Base-by-base conservation (phyloP, 2,888 invertebrate genomes). In the Balanococcus diminutus region DNA sequence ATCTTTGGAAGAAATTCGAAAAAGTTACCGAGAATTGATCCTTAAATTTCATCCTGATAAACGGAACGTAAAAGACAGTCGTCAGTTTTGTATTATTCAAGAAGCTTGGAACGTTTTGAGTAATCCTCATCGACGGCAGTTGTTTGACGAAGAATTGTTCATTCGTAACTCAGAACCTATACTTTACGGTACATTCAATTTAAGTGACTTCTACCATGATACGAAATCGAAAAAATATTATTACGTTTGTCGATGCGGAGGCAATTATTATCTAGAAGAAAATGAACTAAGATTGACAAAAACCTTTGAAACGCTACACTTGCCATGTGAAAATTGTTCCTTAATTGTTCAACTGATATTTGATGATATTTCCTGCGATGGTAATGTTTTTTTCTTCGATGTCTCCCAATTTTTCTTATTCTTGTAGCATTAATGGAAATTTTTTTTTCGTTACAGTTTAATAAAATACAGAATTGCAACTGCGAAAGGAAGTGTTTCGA, bases 91-190 rank as follows among this genome's bases (percentile, higher is more conserved):
- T 36, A 36, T 79, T 9, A 36, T 79, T 79, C 75, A 79, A 79
- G 75, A 79, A 79, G 75, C 75, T 79, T 79, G 75, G 75, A 36
- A 79, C n/a, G 75, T 79, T 19, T 36, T 79, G 4, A 79, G 75
- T 79, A 9, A 79, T 22, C 75, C 75, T 79, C 75, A 19, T 19
- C 75, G 75, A 36, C 75, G 75, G 32, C 75, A 79, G 19, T 22
- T 79, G 32, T 79, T 79, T 16, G 75, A 79, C 36, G 75, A 79
- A n/a, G 75, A 79, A 36, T 79, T 79, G n/a, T 32, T 36, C 2
- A 1, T 79, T 32, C 75, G 75, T 79, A 32, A 79, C 36, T 79
- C 75, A 36, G 75, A 79, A 36, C 75, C 75, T n/a, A 36, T 79
- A 19, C n/a, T 79, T 79, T 79, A 19, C 19, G 36, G 36, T 36